These are phyloP conservation scores for Alsophila aescularia DNA, from an alignment of 2,888 invertebrate genomes.

Conservation along the genomic window DNA sequence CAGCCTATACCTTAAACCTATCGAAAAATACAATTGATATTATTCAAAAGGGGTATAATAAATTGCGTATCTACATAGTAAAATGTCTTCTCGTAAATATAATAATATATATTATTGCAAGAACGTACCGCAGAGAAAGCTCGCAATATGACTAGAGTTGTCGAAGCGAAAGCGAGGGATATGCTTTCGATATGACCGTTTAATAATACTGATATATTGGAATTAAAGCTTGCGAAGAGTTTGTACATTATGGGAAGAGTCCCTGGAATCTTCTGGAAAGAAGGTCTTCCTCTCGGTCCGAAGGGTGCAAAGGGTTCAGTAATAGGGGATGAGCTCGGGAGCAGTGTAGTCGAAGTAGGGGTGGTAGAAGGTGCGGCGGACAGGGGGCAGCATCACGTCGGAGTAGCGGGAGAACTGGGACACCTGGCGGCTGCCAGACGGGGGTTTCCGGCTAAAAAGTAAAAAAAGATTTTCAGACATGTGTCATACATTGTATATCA, in stretches of 20 bases:
- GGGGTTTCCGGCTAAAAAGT: slow-evolving; percentile 66
- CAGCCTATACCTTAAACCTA: slow-evolving; percentile 64
- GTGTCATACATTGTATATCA: too few species aligned
- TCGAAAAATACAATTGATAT: slow-evolving; percentile 74
- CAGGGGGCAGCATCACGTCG: slow-evolving; percentile 73
- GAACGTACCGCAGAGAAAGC: slow-evolving; percentile 60
- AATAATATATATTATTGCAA: slow-evolving; percentile 62
- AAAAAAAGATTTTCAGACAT: neutral
- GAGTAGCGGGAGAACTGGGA: slow-evolving; percentile 81
- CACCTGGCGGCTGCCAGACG: slow-evolving; percentile 71
- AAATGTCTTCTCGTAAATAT: slow-evolving; percentile 62
- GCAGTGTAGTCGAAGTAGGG: slow-evolving; percentile 67
- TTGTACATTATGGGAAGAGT: slow-evolving; percentile 62
- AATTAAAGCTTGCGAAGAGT: slow-evolving; percentile 36
- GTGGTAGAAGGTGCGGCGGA: slow-evolving; percentile 68
- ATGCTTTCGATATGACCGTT: slow-evolving; percentile 78
- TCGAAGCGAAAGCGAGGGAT: slow-evolving; percentile 73
- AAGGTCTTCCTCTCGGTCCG: slow-evolving; percentile 48
- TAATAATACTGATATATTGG: slow-evolving; percentile 59
- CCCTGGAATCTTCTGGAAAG: slow-evolving; percentile 50
- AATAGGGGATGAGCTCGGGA: slow-evolving; percentile 70
- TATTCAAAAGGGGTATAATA: slow-evolving; percentile 62
- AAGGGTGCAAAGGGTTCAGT: slow-evolving; percentile 57
- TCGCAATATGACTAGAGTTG: slow-evolving; percentile 55
- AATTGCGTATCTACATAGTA: slow-evolving; percentile 72